A percentile compares a stretch with the other conserved stretches of the same genome.
phyloP scores from a whole-genome alignment of 2,888 invertebrate genomes.

The Arge pagana region DNA sequence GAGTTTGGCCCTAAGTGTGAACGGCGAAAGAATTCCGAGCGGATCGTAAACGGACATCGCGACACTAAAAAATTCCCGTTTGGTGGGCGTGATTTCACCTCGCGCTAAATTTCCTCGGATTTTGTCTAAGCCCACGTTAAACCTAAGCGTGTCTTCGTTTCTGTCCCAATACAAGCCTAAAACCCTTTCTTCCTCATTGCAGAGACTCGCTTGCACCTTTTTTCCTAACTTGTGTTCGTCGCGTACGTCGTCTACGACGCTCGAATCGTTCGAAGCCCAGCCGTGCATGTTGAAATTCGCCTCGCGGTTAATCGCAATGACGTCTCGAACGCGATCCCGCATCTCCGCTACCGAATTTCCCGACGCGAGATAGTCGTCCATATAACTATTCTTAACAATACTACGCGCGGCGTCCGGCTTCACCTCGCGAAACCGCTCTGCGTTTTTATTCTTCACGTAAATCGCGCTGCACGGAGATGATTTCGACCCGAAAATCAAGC shows the following conservation, averaged over 20 bases:
- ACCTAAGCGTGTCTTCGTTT: constrained; percentile 29
- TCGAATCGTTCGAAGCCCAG: constrained; percentile 29
- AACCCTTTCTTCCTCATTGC: neutral
- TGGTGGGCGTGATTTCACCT: constrained; percentile 29
- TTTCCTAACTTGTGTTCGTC: neutral
- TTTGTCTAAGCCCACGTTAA: constrained; percentile 26
- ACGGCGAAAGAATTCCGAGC: constrained; percentile 36
- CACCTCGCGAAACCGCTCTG: constrained; percentile 23
- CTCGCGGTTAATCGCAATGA: constrained; percentile 22
- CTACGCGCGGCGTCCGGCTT: constrained; percentile 35
- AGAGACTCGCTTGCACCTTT: too few relatives aligned
- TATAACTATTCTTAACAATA: constrained; percentile 39
- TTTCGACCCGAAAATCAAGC: too few relatives aligned
- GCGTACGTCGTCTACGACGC: neutral
- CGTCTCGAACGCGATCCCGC: constrained; percentile 24
- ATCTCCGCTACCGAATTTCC: constrained; percentile 33
- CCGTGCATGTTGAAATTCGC: constrained; percentile 34
- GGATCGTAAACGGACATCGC: constrained; percentile 45
- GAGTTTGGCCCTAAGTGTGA: constrained; percentile 32
- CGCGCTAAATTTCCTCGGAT: constrained; percentile 25
- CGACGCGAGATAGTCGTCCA: constrained; percentile 42
- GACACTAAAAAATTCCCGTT: constrained; percentile 30
- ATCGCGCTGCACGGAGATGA: too few relatives aligned
- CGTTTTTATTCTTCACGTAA: constrained; percentile 40
- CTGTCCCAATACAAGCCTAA: constrained; percentile 34